Conservation (phyloP, 1,140 invertebrate genomes). For the Aphelinus atriplicis region DNA sequence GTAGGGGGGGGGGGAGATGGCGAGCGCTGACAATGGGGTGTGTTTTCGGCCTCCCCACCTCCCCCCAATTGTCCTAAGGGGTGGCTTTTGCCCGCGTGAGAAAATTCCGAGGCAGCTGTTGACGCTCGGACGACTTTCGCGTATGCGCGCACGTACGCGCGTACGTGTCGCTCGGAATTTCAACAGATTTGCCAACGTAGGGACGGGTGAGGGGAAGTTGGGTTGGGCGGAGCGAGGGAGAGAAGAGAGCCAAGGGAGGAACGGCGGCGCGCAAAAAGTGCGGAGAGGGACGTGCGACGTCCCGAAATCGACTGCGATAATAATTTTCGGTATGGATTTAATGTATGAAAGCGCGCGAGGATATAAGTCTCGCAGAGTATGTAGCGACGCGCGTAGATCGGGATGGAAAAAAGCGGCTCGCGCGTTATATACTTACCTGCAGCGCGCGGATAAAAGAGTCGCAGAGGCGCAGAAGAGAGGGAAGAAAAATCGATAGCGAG, state of each 20-base stretch:
- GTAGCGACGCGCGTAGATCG: too few species aligned
- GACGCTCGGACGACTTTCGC: neutral
- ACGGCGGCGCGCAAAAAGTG: neutral
- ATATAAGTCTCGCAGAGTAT: too few species aligned
- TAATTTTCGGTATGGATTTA: too few species aligned
- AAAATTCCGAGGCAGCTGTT: constrained; percentile 56
- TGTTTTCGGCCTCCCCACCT: neutral
- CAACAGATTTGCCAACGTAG: too few species aligned
- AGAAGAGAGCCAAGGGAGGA: constrained; percentile 2
- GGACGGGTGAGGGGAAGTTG: neutral
- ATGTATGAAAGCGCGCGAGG: too few species aligned
- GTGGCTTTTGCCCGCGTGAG: constrained; percentile 61
- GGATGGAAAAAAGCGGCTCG: too few species aligned
- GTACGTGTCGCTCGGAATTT: neutral
- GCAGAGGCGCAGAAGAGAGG: neutral
- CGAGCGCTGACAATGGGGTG: too few species aligned
- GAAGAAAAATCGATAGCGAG: constrained; percentile 12
- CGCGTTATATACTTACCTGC: too few species aligned
- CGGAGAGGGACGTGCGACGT: too few species aligned
- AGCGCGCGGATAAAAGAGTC: neutral
- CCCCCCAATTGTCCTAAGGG: constrained; percentile 54
- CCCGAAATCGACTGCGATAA: too few species aligned
- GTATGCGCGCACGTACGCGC: neutral
- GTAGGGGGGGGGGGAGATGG: too few species aligned
- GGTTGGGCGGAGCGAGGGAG: neutral